Evolutionary conservation across 2,113 vertebrate species (phyloP), one percentile per base, ranked within the genome.

Genomic region (Triplophysa siluroides): DNA sequence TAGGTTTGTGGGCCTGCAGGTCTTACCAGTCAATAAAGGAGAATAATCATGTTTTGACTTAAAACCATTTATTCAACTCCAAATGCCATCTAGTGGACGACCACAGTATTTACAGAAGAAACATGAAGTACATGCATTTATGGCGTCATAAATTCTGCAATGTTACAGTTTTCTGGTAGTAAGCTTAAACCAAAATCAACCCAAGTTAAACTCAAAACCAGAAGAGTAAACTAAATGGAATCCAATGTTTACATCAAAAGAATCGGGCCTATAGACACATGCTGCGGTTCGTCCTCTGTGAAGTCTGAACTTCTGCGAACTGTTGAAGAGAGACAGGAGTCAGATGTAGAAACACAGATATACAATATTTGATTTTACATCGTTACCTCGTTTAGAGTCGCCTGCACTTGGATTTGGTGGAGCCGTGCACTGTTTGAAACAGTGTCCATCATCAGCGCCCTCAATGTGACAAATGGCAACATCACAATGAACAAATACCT

Each of bases 401-500:
- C 43, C 29, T 12, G 0, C 1, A 1, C 2, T 4, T 18, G 1
- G 12, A 29, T 18, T 50, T 13, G 0, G 60, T 50, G 4, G 24
- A 8, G 2, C 9, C 0, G 1, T 7, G 10, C 74, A 77, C 45
- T 3, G 11, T 33, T 77, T 65, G 41, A 52, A 38, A 52, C 74
- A 77, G 11, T 1, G 24, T 33, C 47, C 45, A 54, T 65, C 74
- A 33, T 18, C 45, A 33, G 61, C 26, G 10, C 16, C 16, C 18
- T 54, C 26, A 33, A 19, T 45, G 11, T 77, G 45, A 54, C 74
- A 77, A 33, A 77, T 26, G 24, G 65, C 1, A 4, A 76, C 45
- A 0, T 76, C 74, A 65, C 74, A 76, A 52, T 76, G 74, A 45
- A 76, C 16, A 65, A 65, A 76, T 14, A 76, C 62, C 74, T 76